Evolutionary conservation across 1,140 invertebrate species (phyloP).

Genomic region (Acyrthosiphon pisum): DNA sequence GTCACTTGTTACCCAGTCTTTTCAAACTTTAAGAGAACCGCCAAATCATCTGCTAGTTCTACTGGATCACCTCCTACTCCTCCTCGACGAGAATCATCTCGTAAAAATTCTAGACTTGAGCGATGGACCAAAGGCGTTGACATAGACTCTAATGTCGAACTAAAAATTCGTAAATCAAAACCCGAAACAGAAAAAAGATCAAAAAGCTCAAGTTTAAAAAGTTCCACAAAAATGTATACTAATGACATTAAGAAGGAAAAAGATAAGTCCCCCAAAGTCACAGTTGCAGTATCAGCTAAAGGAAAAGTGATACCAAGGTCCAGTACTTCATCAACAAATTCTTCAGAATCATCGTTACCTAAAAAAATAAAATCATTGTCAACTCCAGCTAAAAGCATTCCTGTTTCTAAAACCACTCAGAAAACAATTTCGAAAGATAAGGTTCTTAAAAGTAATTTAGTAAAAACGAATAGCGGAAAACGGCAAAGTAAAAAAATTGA

Average conservation of each 20-base stretch:
- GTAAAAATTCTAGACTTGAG: conserved; percentile 69
- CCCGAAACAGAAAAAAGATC: conserved; percentile 48
- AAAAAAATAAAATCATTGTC: conserved; percentile 29
- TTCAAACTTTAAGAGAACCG: conserved; percentile 61
- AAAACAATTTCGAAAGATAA: conserved; percentile 57
- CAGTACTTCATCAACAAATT: conserved; percentile 57
- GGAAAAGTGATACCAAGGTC: conserved; percentile 64
- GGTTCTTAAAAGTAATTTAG: conserved; percentile 15
- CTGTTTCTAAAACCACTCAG: conserved; percentile 57
- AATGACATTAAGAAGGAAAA: conserved; percentile 63
- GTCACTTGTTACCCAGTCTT: conserved; percentile 70
- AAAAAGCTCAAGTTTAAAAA: conserved; percentile 63
- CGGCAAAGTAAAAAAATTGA: conserved; percentile 37
- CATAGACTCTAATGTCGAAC: conserved; percentile 59
- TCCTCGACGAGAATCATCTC: conserved; percentile 75
- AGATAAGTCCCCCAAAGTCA: conserved; percentile 65
- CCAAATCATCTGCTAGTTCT: conserved; percentile 63
- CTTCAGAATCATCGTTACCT: conserved; percentile 37
- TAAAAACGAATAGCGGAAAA: conserved; percentile 42
- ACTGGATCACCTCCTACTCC: conserved; percentile 67
- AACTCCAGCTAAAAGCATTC: conserved; percentile 51
- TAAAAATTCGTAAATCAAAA: conserved; percentile 58
- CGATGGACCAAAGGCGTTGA: conserved; percentile 57
- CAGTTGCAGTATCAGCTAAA: conserved; percentile 65
- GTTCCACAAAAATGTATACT: conserved; percentile 63